These are phyloP conservation scores for Heterotis niloticus DNA, from an alignment of 2,113 vertebrate genomes.

Conservation along the genomic window DNA sequence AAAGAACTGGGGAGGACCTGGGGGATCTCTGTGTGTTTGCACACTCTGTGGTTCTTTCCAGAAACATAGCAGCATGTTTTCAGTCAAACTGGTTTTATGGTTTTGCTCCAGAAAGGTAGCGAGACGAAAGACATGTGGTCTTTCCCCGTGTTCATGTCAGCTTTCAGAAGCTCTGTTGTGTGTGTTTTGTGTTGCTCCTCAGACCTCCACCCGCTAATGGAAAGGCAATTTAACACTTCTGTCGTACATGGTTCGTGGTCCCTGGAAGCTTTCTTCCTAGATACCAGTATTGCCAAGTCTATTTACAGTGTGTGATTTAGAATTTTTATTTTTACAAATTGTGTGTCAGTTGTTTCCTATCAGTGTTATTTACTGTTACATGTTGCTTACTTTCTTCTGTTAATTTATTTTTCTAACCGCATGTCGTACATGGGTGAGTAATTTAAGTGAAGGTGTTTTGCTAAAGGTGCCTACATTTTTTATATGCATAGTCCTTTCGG, in stretches of 20 bases:
- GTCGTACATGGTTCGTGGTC: too few species aligned
- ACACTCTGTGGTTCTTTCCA: background rate
- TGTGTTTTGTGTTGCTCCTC: background rate
- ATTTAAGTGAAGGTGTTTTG: slow-evolving; percentile 6
- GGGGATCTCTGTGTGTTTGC: background rate
- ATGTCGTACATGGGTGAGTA: background rate
- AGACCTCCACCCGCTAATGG: background rate
- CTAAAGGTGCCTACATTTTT: background rate
- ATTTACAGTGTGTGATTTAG: background rate
- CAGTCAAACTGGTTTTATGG: background rate
- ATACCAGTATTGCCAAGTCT: too few species aligned
- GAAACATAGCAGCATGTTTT: background rate
- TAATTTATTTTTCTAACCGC: background rate
- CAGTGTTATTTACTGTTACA: background rate
- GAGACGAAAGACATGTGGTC: background rate
- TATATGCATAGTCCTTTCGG: background rate
- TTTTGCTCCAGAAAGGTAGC: background rate
- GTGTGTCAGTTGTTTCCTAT: background rate
- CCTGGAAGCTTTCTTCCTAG: too few species aligned
- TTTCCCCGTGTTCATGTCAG: background rate
- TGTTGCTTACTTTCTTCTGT: slow-evolving; percentile 9
- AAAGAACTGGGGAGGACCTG: background rate
- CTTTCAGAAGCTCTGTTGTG: background rate
- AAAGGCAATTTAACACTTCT: background rate
- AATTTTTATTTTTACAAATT: background rate